These are phyloP conservation scores for Arion vulgaris DNA, from an alignment of 1,140 invertebrate species.

Conservation along the genomic window DNA sequence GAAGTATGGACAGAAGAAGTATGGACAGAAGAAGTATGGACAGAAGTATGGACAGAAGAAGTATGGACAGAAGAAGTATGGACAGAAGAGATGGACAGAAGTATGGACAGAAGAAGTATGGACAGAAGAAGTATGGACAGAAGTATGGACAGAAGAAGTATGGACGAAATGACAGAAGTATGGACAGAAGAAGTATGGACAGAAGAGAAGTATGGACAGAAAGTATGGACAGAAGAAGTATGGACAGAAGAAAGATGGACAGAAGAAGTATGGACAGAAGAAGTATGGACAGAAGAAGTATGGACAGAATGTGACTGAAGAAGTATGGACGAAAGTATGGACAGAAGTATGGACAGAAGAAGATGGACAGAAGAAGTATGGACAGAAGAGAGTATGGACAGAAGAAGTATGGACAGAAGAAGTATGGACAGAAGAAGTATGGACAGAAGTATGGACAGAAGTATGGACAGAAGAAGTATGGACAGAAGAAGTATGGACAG, in stretches of 20 bases:
- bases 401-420: not conserved
- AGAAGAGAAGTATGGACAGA: not conserved
- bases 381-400: not conserved
- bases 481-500: not conserved
- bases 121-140: no score
- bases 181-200: not conserved
- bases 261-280: not conserved
- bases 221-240: not conserved
- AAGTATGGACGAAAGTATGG: not conserved
- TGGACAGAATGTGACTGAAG: not conserved
- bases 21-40: no score
- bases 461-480: not conserved
- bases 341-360: no score
- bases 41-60: no score
- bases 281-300: not conserved
- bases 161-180: not conserved
- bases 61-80: not conserved
- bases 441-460: no score
- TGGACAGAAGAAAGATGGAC: not conserved
- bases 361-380: not conserved
- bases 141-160: no score
- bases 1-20: no score
- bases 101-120: not conserved
- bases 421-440: no score
- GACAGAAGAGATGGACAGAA: conserved; percentile 8